These are phyloP conservation scores for Musca vetustissima DNA, from an alignment of 1,140 invertebrate genomes.

Conservation along the genomic window DNA sequence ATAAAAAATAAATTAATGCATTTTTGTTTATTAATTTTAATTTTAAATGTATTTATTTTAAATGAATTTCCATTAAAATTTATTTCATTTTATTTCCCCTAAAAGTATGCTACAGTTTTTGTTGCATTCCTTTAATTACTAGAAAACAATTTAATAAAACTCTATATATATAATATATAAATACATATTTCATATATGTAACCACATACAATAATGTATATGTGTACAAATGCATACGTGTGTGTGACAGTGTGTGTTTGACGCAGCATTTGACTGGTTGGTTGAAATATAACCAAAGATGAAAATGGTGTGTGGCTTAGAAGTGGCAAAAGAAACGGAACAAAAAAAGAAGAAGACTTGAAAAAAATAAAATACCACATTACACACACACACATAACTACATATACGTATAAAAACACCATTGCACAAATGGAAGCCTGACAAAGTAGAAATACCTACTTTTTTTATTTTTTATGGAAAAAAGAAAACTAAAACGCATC, in stretches of 20 bases:
- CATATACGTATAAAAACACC: not conserved
- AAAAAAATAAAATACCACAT: not conserved
- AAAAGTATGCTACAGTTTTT: no score
- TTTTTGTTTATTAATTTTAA: no score
- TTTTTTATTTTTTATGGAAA: not conserved
- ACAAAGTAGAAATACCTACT: not conserved
- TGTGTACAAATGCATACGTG: not conserved
- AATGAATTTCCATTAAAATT: no score
- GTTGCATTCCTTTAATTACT: no score
- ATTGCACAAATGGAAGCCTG: conserved; percentile 7
- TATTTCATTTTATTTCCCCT: no score
- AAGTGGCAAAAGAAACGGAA: not conserved
- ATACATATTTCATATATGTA: no score
- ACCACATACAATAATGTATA: no score
- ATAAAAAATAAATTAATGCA: no score
- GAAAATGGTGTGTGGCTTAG: conserved; percentile 24
- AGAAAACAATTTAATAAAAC: no score
- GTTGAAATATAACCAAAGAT: conserved; percentile 2
- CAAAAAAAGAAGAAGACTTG: not conserved
- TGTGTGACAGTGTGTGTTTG: not conserved
- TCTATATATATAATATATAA: no score
- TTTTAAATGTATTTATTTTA: no score
- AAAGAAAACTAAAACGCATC: not conserved
- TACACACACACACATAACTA: not conserved
- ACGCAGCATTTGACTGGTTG: conserved; percentile 12